Evolutionary conservation across 1,140 invertebrate species (phyloP).

Genomic region (Meloidogyne floridensis): DNA sequence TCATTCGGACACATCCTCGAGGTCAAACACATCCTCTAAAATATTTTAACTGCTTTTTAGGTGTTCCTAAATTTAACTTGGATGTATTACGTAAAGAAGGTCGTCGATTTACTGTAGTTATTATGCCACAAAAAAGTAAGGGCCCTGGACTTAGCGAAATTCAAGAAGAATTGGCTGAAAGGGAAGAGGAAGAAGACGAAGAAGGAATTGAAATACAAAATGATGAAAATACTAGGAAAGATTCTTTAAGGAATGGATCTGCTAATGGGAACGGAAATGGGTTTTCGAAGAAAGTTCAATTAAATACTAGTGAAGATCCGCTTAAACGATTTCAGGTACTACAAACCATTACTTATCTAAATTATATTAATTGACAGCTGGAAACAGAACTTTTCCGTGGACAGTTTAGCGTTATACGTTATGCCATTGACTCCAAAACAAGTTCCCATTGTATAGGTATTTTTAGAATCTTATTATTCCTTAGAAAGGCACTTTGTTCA

Average conservation of each 20-base stretch:
- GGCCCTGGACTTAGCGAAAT: conserved; percentile 56
- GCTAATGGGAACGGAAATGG: background rate
- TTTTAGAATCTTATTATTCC: background rate
- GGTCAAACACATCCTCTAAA: conserved; percentile 26
- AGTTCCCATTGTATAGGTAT: conserved; percentile 48
- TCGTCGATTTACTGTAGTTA: conserved; percentile 50
- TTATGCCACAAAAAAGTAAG: conserved; percentile 53
- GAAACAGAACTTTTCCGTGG: conserved; percentile 57
- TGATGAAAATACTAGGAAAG: background rate
- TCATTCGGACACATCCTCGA: conserved; percentile 61
- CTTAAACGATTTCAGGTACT: conserved; percentile 57
- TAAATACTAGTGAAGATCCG: conserved; percentile 50
- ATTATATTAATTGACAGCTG: conserved; percentile 44
- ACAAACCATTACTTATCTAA: too few relatives aligned
- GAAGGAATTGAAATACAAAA: conserved; percentile 26
- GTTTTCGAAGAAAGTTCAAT: conserved; percentile 1
- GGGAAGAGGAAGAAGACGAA: conserved; percentile 41
- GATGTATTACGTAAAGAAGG: conserved; percentile 48
- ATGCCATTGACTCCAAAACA: conserved; percentile 59
- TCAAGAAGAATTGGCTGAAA: conserved; percentile 53
- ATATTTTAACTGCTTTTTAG: conserved; percentile 37
- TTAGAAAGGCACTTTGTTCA: background rate
- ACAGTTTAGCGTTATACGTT: conserved; percentile 56
- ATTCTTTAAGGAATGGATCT: background rate
- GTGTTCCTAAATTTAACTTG: conserved; percentile 59